Evolutionary conservation across 2,888 invertebrate species (phyloP).

Genomic region (Buathra laborator): DNA sequence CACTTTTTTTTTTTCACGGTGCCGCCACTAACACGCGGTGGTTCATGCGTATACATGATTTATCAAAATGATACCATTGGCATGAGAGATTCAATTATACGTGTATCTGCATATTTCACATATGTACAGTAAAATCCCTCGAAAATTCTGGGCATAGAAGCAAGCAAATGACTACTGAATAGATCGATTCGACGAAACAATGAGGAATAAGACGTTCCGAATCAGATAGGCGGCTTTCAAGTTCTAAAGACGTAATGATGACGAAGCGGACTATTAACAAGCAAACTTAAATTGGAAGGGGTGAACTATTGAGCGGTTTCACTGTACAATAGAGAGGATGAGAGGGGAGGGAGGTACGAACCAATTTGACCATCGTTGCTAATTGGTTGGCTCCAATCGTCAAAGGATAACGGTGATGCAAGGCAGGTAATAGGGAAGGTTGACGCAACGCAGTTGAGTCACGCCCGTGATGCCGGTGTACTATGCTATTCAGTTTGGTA

Average conservation of each 20-base stretch:
- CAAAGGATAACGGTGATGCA: slow-evolving; percentile 55
- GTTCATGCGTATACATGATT: not conserved
- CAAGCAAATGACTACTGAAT: too few relatives aligned
- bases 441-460: slow-evolving; percentile 50
- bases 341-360: slow-evolving; percentile 15
- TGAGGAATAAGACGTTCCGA: too few relatives aligned
- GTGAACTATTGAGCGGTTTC: not conserved
- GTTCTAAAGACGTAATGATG: too few relatives aligned
- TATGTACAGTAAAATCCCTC: too few relatives aligned
- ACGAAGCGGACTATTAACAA: not conserved
- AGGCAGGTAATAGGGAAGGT: slow-evolving; percentile 36
- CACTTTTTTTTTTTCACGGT: not conserved
- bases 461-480: slow-evolving; percentile 26
- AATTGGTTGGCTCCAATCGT: slow-evolving; percentile 63
- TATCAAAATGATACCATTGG: not conserved
- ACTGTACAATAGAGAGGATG: not conserved
- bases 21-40: not conserved
- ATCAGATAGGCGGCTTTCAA: too few relatives aligned
- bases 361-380: slow-evolving; percentile 61
- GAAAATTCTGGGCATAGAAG: too few relatives aligned
- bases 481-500: slow-evolving; percentile 14
- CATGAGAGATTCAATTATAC: not conserved
- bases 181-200: too few relatives aligned
- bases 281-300: not conserved
- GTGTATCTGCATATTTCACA: not conserved